A percentile compares a stretch with the other conserved stretches of the same genome.
Conservation (phyloP, 2,888 invertebrate species). For the Caenorhabditis wallacei region DNA sequence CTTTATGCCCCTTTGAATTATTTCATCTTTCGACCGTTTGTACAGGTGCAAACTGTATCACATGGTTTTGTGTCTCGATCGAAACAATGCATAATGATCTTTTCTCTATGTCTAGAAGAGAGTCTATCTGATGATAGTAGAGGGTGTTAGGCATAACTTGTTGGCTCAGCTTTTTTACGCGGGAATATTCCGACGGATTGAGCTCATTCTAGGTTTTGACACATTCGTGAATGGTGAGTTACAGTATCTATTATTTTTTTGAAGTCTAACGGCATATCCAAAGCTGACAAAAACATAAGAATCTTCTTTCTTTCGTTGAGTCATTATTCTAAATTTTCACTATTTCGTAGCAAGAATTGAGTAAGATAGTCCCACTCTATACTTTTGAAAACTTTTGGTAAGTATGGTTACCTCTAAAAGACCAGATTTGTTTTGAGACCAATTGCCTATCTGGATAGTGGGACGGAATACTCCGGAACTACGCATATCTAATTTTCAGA, state of each 20-base stretch:
- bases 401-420: no score
- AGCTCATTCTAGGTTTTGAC: conserved; percentile 13
- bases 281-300: no score
- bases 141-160: conserved; percentile 25
- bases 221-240: conserved; percentile 6
- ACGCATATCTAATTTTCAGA: no score
- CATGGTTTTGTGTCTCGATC: conserved; percentile 8
- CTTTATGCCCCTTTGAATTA: not conserved
- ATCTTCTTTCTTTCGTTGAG: no score
- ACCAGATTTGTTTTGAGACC: no score
- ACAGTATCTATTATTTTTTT: not conserved
- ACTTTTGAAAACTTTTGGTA: no score
- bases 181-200: not conserved
- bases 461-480: no score
- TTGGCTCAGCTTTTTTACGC: conserved; percentile 31
- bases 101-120: not conserved
- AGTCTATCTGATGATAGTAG: not conserved
- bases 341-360: no score
- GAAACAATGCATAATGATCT: conserved; percentile 16
- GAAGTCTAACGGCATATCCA: not conserved
- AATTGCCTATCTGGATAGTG: no score
- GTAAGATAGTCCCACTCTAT: no score
- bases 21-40: conserved; percentile 31
- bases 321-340: no score
- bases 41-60: conserved; percentile 36